These are phyloP conservation scores for Drosophila sucinea DNA, from an alignment of 1,140 invertebrate genomes.

Conservation along the genomic window DNA sequence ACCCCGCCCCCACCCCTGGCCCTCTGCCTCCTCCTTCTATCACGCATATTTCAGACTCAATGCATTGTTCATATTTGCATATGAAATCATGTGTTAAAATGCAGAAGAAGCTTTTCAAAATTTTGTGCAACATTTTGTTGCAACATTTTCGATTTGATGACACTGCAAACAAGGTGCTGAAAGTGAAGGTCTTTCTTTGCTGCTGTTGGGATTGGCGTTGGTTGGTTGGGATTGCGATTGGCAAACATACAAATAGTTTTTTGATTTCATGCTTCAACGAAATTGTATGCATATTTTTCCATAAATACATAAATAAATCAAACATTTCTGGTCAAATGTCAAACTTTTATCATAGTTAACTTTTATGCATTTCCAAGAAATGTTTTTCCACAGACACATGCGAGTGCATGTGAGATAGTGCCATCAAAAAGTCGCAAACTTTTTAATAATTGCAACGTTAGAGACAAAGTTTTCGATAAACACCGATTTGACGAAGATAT, in stretches of 20 bases:
- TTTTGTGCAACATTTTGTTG: conserved; percentile 42
- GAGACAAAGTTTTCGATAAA: too few species aligned
- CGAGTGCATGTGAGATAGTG: too few species aligned
- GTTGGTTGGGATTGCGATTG: background rate
- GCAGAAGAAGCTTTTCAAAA: conserved; percentile 47
- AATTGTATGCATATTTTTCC: conserved; percentile 8
- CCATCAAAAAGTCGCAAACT: too few species aligned
- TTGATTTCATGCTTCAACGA: background rate
- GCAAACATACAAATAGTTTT: conserved; percentile 10
- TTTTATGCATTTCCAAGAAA: background rate
- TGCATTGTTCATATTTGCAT: conserved; percentile 75
- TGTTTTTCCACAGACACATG: background rate
- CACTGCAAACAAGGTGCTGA: conserved; percentile 4
- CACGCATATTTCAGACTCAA: conserved; percentile 11
- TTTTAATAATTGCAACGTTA: too few species aligned
- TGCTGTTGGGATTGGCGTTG: too few species aligned
- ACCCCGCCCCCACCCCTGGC: background rate
- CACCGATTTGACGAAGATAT: too few species aligned
- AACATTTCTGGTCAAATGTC: background rate
- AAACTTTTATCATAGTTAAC: background rate
- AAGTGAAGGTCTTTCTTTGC: background rate
- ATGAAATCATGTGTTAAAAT: conserved; percentile 80
- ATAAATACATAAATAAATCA: conserved; percentile 9
- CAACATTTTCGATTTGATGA: conserved; percentile 37
- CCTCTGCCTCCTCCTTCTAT: too few species aligned